Conservation (phyloP, 2,113 vertebrate species). For the Prunella himalayana region DNA sequence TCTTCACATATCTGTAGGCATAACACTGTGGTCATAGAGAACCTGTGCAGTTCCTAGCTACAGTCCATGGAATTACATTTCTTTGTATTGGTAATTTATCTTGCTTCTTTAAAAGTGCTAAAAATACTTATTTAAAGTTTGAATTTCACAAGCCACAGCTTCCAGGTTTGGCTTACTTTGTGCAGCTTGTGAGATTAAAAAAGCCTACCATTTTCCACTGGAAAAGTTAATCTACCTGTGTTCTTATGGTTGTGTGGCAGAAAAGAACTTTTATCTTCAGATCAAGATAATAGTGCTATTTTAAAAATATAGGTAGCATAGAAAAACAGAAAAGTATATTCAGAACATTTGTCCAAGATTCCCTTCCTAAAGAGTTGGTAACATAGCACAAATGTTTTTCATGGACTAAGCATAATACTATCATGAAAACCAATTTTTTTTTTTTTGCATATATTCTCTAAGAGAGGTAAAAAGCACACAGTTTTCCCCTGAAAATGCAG, state of each 20-base stretch:
- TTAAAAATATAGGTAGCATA: neutral
- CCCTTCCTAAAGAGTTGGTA: neutral
- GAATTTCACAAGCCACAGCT: neutral
- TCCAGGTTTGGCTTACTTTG: neutral
- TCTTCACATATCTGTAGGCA: neutral
- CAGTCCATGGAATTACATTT: neutral
- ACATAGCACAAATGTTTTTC: neutral
- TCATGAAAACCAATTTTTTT: neutral
- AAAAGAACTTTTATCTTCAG: neutral
- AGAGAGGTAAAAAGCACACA: neutral
- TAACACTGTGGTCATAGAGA: neutral
- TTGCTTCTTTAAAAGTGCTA: neutral
- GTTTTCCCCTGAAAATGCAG: neutral
- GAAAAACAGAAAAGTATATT: neutral
- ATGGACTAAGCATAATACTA: neutral
- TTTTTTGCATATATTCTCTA: neutral
- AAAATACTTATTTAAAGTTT: neutral
- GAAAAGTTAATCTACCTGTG: neutral
- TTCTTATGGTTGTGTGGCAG: neutral
- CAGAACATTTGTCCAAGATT: neutral
- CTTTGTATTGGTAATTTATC: neutral
- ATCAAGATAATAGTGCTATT: neutral
- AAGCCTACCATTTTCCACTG: neutral
- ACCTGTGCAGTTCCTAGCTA: neutral
- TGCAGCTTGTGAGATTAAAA: neutral